phyloP scores from a whole-genome alignment of 30 jellyfish, hydroid and myxozoan genomes.

The Calvadosia cruxmelitensis region DNA sequence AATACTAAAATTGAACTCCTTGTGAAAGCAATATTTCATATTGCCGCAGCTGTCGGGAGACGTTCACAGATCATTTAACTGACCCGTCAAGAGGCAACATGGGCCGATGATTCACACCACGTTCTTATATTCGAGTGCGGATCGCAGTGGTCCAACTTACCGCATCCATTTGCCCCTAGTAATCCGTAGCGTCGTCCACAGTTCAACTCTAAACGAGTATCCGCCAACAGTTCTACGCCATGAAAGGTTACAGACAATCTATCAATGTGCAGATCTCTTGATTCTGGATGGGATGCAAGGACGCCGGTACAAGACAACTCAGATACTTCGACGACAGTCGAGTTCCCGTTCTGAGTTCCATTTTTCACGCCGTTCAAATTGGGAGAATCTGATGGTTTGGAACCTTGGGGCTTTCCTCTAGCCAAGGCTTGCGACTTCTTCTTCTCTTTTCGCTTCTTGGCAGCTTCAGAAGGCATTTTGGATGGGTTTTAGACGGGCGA shows the following conservation, averaged over 20 bases:
- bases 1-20: too few species aligned
- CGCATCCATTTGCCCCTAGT: conserved; percentile 94
- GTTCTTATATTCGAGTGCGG: too few species aligned
- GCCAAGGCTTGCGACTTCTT: conserved; percentile 51
- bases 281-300: conserved; percentile 82
- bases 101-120: too few species aligned
- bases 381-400: conserved; percentile 11
- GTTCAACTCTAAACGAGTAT: conserved; percentile 67
- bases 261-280: conserved; percentile 83
- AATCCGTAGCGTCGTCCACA: conserved; percentile 94
- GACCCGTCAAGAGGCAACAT: too few species aligned
- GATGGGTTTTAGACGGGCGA: too few species aligned
- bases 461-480: conserved; percentile 96
- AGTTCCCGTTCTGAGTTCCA: conserved; percentile 30
- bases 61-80: too few species aligned
- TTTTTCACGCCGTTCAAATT: conserved; percentile 19
- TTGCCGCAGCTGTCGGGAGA: too few species aligned
- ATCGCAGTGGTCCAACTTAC: too few species aligned
- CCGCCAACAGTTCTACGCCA: conserved; percentile 81
- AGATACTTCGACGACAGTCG: conserved; percentile 28
- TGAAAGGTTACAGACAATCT: conserved; percentile 77
- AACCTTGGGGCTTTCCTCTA: conserved; percentile 42
- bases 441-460: conserved; percentile 89
- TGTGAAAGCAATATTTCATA: too few species aligned
- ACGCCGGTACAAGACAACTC: conserved; percentile 85